Conservation (phyloP, 2,797 vertebrate species). For the Xenopus petersii region DNA sequence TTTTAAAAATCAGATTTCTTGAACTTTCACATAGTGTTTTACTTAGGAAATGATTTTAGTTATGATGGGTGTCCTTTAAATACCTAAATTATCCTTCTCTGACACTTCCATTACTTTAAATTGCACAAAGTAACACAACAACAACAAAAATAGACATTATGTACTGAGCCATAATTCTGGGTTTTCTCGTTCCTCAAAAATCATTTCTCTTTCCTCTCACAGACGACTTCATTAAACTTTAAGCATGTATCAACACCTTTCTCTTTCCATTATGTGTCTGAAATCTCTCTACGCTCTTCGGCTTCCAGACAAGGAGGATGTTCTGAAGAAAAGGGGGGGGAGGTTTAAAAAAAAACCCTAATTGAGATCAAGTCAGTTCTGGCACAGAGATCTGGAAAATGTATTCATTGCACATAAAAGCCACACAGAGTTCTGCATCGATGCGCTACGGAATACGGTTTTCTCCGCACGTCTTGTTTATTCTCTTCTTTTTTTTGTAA, state of each 20-base stretch:
- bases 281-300: not conserved
- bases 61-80: too few species aligned
- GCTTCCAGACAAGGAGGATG: conserved; percentile 5
- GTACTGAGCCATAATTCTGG: too few species aligned
- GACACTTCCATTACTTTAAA: too few species aligned
- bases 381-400: conserved; percentile 31
- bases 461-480: conserved; percentile 33
- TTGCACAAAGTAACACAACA: too few species aligned
- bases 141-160: too few species aligned
- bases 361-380: conserved; percentile 31
- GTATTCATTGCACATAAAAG: conserved; percentile 40
- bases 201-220: not conserved
- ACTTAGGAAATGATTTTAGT: too few species aligned
- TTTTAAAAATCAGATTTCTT: too few species aligned
- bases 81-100: too few species aligned
- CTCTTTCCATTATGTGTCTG: conserved; percentile 7
- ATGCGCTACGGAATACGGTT: conserved; percentile 12
- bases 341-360: conserved; percentile 8
- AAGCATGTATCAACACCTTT: not conserved
- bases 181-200: not conserved
- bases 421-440: conserved; percentile 6
- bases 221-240: conserved; percentile 1
- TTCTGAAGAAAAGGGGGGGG: not conserved
- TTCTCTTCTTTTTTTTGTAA: conserved; percentile 34
- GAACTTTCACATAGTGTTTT: too few species aligned